Evolutionary conservation across 2,888 invertebrate species (phyloP).

Genomic region (Epirrhoe tristata): DNA sequence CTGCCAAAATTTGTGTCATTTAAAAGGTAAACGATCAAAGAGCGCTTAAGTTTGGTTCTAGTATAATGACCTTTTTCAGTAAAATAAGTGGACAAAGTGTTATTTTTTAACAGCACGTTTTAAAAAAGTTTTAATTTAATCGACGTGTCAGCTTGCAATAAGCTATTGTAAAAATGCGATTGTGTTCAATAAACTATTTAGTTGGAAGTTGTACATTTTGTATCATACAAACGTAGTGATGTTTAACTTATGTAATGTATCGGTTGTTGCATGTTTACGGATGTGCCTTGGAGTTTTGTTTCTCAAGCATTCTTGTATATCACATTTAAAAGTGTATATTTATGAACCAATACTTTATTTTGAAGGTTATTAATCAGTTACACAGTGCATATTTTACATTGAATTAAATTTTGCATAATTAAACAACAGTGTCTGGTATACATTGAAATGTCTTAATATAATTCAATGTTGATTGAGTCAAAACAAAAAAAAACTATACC

Average conservation of each 20-base stretch:
- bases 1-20: too few relatives aligned
- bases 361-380: too few relatives aligned
- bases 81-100: slow-evolving; percentile 2
- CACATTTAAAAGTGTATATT: slow-evolving; percentile 5
- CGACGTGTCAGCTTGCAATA: slow-evolving; percentile 52
- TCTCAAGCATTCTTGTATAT: slow-evolving; percentile 14
- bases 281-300: slow-evolving; percentile 35
- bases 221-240: slow-evolving; percentile 53
- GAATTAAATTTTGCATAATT: too few relatives aligned
- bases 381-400: too few relatives aligned
- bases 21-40: background rate
- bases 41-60: background rate
- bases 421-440: too few relatives aligned
- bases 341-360: slow-evolving; percentile 2
- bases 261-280: slow-evolving; percentile 21
- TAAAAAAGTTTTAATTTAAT: slow-evolving; percentile 18
- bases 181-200: slow-evolving; percentile 77
- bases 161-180: slow-evolving; percentile 61
- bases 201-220: slow-evolving; percentile 68
- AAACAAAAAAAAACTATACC: too few relatives aligned
- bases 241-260: slow-evolving; percentile 33
- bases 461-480: too few relatives aligned
- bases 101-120: background rate
- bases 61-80: slow-evolving; percentile 4
- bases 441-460: too few relatives aligned